A percentile compares a stretch with the other conserved stretches of the same genome.
Conservation (phyloP, 2,797 vertebrate species). For the Aeoliscus strigatus region DNA sequence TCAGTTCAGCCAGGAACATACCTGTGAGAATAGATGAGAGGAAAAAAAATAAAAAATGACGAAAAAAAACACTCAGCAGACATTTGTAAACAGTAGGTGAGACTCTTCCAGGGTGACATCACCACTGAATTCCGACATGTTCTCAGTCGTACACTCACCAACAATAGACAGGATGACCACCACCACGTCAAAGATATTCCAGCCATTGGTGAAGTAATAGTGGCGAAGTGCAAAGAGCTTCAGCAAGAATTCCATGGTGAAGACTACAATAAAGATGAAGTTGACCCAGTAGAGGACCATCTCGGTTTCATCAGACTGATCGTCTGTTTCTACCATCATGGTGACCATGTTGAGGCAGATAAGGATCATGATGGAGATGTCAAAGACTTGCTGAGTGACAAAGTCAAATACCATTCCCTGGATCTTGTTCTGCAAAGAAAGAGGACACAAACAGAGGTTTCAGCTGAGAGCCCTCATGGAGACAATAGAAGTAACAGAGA, state of each 20-base stretch:
- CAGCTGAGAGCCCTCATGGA: neutral
- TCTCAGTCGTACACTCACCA: slow-evolving; percentile 77
- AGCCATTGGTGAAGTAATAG: slow-evolving; percentile 98
- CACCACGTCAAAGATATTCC: slow-evolving; percentile 99
- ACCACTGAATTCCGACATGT: slow-evolving; percentile 3
- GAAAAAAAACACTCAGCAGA: neutral
- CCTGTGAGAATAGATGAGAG: slow-evolving; percentile 65
- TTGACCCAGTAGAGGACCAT: slow-evolving; percentile 96
- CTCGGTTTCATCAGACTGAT: slow-evolving; percentile 90
- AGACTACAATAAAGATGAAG: slow-evolving; percentile 95
- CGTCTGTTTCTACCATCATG: slow-evolving; percentile 99
- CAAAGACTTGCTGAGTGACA: slow-evolving; percentile 96
- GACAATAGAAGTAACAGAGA: neutral
- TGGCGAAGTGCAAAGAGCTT: slow-evolving; percentile 96
- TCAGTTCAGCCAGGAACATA: slow-evolving; percentile 98
- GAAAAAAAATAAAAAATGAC: neutral
- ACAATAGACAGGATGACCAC: slow-evolving; percentile 98
- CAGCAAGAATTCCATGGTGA: slow-evolving; percentile 94
- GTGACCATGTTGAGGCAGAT: slow-evolving; percentile 99
- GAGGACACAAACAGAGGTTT: slow-evolving; percentile 13
- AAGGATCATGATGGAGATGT: slow-evolving; percentile 98
- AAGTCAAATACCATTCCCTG: slow-evolving; percentile 97
- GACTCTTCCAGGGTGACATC: neutral
- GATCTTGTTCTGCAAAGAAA: slow-evolving; percentile 81
- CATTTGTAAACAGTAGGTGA: no score